Base-by-base conservation (phyloP, 2,888 invertebrate genomes). In the Leucozona laternaria region DNA sequence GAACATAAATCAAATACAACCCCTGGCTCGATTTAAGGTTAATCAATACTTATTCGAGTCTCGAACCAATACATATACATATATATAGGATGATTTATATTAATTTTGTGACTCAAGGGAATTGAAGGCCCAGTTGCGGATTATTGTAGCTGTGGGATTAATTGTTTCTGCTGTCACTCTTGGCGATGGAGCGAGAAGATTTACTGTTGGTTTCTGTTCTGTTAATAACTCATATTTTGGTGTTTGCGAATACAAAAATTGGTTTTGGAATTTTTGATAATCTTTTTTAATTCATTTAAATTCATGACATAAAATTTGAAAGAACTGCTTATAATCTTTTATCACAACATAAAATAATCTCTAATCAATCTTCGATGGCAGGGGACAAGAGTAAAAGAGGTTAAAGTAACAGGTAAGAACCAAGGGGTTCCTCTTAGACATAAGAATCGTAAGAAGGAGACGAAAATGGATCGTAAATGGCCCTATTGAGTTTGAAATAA, bases 1-100 rank as follows among this genome's bases (percentile, higher is more conserved):
- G 53, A 50, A 28, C 79, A 84, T 84, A 79, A 84, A 84, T 84
- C 79, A 84, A 84, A 84, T 17, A 64, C 25, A 79, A 50, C 75
- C 71, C 70, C 31, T 66, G 45, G 22, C 75, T 64, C 64, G 70
- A 70, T 79, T 83, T 79, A 64, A 50, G 62, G 79, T 60, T 50
- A 79, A 83, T 79, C 83, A 75, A 83, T 83, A 79, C 68, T 45
- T 31, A 50, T 22, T 48, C 13, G 76, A 62, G 31, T 37, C 45
- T 75, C 22, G 66, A 48, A n/a, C 20, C 55, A 40, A 45, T 43
- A 45, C 50, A 0, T 28, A 4, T 28, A 4, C 28, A n/a, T n/a
- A n/a, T 31, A 6, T 8, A 31, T 8, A 58, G 6, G 15, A 43
- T 40, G 15, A 13, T 28, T 28, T 37, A 37, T 40, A 10, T 10